phyloP scores from a whole-genome alignment of 2,113 vertebrate genomes.

The Genyomyrus donnyi region DNA sequence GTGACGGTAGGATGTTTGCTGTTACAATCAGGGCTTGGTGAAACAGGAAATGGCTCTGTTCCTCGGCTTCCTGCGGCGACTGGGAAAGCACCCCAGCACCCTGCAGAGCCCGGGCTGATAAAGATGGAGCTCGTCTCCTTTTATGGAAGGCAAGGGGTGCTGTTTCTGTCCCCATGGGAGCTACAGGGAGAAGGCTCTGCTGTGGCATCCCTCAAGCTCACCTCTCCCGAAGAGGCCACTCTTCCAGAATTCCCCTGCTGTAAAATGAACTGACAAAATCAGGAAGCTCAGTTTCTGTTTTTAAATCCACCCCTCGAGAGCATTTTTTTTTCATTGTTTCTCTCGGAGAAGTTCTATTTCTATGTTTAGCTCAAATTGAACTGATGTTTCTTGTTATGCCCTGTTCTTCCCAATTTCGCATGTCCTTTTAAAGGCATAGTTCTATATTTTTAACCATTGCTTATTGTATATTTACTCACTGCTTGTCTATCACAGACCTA shows the following conservation, averaged over 20 bases:
- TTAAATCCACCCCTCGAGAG: neutral
- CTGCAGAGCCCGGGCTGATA: constrained; percentile 36
- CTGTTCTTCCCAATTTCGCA: constrained; percentile 30
- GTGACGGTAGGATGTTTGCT: neutral
- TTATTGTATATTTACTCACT: neutral
- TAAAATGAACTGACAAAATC: constrained; percentile 28
- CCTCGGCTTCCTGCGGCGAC: constrained; percentile 58
- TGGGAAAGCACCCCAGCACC: constrained; percentile 39
- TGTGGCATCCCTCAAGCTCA: neutral
- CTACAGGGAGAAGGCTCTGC: constrained; percentile 23
- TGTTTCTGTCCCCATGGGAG: constrained; percentile 31
- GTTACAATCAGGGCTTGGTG: constrained; percentile 45
- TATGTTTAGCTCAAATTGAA: constrained; percentile 45
- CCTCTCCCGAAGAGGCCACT: neutral
- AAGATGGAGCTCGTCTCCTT: constrained; percentile 54
- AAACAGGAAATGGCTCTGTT: constrained; percentile 67
- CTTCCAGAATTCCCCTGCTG: constrained; percentile 25
- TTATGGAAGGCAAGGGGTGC: constrained; percentile 20
- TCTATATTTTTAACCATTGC: constrained; percentile 29
- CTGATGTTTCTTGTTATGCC: constrained; percentile 11
- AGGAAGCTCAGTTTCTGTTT: constrained; percentile 25
- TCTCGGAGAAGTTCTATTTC: constrained; percentile 17
- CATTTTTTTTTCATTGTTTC: constrained; percentile 13
- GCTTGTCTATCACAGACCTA: neutral
- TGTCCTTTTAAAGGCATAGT: constrained; percentile 35